Evolutionary conservation across 1,140 invertebrate genomes (phyloP).

Genomic region (Achatina immaculata): DNA sequence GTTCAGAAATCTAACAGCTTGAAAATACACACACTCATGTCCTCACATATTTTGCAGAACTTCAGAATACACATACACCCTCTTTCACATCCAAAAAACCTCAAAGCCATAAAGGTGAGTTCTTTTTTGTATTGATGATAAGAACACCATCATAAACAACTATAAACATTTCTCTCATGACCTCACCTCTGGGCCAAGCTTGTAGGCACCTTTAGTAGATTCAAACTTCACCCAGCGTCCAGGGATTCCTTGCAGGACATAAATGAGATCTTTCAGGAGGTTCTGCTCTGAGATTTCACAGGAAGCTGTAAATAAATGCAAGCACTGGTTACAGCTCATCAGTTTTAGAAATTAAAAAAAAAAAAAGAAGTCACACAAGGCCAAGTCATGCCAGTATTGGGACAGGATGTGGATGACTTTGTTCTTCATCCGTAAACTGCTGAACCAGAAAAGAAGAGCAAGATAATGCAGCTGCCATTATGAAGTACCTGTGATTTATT

Average conservation of each 20-base stretch:
- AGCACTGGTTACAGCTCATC: neutral
- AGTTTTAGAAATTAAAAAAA: slow-evolving; percentile 17
- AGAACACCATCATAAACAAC: slow-evolving; percentile 17
- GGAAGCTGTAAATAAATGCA: slow-evolving; percentile 57
- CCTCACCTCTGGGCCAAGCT: slow-evolving; percentile 76
- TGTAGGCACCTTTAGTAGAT: slow-evolving; percentile 76
- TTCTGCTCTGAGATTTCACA: slow-evolving; percentile 71
- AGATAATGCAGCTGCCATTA: too few relatives aligned
- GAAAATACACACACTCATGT: too few relatives aligned
- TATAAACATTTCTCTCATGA: too few relatives aligned
- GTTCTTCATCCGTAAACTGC: too few relatives aligned
- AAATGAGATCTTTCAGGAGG: slow-evolving; percentile 84
- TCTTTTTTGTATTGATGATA: too few relatives aligned
- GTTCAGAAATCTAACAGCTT: too few relatives aligned
- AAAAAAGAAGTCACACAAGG: neutral
- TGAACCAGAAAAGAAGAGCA: too few relatives aligned
- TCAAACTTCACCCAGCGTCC: slow-evolving; percentile 82
- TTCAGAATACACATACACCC: too few relatives aligned
- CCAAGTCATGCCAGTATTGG: neutral
- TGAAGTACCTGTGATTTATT: too few relatives aligned
- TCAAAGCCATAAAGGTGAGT: too few relatives aligned
- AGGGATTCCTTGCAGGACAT: slow-evolving; percentile 85
- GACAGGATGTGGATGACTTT: neutral
- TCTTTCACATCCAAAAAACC: too few relatives aligned
- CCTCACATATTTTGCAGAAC: too few relatives aligned